Base-by-base conservation (phyloP, 2,888 invertebrate genomes). In the Ophion costatus region DNA sequence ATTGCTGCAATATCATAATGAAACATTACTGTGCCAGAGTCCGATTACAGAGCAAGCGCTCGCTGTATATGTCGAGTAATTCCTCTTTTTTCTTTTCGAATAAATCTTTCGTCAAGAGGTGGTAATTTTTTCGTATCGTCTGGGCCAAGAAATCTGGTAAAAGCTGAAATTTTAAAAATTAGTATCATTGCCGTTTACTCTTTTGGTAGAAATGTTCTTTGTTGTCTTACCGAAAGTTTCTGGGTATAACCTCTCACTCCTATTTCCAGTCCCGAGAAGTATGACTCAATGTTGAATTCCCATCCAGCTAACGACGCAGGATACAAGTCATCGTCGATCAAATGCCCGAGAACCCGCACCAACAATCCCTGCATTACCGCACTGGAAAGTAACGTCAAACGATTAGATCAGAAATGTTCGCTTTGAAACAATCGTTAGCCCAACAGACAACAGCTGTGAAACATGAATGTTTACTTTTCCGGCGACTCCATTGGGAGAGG, bases 221-320 rank as follows among this genome's bases (percentile, higher is more conserved):
- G 3, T 42, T 20, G 20, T 97, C 97, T 95, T 91, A 96, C 96
- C 70, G 95, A 95, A 84, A 97, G 92, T 91, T 97, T 97, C 91
- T 97, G 95, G 93, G 95, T 96, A 91, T 96, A 97, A 0, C 97
- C 97, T 80, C 93, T 93, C 14, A 96, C 94, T 93, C 95, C 95
- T 59, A 97, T 90, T n/a, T 95, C 93, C 22, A 97, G 90, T 6
- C 98, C 98, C 91, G 95, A 96, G 83, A 96, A 96, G 0, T 94
- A 94, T 0, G 95, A 94, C 87, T 94, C 94, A 29, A 97, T 93
- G 0, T 94, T 94, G 91, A 96, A 96, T 9, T 94, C 93, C 14
- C 97, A 94, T 77, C 96, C 96, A 1, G 97, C 97, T 92, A 96
- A 95, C 51, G 94, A 94, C 0, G 97, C 97, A 42, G 96, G 96